Conservation (phyloP, 2,888 invertebrate species). For the Galeopsomyia nigrocyanea region DNA sequence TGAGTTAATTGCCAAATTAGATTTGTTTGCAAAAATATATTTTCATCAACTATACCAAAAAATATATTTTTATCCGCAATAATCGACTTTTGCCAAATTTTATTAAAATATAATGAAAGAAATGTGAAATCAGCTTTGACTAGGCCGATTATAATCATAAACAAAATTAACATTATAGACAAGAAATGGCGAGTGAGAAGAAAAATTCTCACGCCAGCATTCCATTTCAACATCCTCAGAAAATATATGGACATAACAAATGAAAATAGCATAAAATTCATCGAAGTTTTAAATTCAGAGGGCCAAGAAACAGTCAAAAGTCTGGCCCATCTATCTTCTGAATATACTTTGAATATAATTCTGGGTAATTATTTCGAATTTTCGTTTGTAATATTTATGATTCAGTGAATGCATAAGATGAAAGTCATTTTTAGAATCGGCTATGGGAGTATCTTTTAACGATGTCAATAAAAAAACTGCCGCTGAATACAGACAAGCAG, state of each 20-base stretch:
- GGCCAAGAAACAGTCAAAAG: constrained; percentile 24
- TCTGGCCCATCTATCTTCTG: constrained; percentile 23
- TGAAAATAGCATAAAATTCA: constrained; percentile 20
- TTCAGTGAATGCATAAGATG: not conserved
- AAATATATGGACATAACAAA: constrained; percentile 40
- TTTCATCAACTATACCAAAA: not conserved
- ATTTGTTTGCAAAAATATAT: not conserved
- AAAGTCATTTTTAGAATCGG: constrained; percentile 65
- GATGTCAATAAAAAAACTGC: constrained; percentile 33
- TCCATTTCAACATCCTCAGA: constrained; percentile 45
- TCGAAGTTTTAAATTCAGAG: constrained; percentile 25
- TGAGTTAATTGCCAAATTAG: not conserved
- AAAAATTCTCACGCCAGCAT: constrained; percentile 41
- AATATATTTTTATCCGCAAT: not conserved
- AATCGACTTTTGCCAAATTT: too few species aligned
- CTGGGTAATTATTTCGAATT: constrained; percentile 42
- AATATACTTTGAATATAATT: constrained; percentile 39
- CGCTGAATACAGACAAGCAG: constrained; percentile 36
- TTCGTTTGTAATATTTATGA: constrained; percentile 27
- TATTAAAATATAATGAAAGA: too few species aligned
- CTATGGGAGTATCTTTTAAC: constrained; percentile 45
- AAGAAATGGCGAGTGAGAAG: constrained; percentile 42
- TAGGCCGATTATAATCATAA: not conserved
- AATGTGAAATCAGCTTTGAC: not conserved
- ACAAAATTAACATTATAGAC: constrained; percentile 12